These are phyloP conservation scores for Microctonus aethiopoides DNA, from an alignment of 2,888 invertebrate species.

Conservation along the genomic window DNA sequence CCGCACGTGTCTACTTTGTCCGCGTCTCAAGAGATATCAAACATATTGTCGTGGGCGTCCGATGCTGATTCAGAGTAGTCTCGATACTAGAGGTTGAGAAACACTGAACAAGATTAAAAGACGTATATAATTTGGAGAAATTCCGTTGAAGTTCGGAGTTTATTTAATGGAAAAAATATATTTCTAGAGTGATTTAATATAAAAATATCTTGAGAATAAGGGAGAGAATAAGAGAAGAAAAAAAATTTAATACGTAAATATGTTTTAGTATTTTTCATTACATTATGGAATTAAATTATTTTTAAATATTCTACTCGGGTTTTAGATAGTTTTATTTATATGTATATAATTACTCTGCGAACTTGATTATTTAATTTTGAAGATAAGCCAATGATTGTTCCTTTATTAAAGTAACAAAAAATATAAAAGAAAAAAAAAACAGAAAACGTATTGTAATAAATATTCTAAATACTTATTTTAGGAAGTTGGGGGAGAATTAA, in stretches of 20 bases:
- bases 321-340: no score
- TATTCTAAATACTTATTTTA: no score
- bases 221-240: neutral
- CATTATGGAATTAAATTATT: no score
- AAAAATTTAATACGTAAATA: no score
- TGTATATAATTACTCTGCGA: no score
- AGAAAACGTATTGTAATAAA: no score
- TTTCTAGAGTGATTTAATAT: neutral
- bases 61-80: neutral
- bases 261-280: no score
- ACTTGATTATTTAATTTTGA: no score
- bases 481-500: neutral
- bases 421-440: no score
- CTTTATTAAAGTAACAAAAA: no score
- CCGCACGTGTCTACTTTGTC: constrained; percentile 19
- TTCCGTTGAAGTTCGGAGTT: neutral
- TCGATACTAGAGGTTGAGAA: neutral
- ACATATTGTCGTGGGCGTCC: neutral
- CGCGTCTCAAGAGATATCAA: constrained; percentile 13
- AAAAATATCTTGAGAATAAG: neutral
- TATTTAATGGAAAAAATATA: neutral
- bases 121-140: neutral
- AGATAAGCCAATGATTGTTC: no score
- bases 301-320: no score
- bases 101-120: neutral